Percentiles rank a stretch among this genome's conserved stretches.
phyloP scores from a whole-genome alignment of 2,888 invertebrate genomes.

The Leucophenga maculata region DNA sequence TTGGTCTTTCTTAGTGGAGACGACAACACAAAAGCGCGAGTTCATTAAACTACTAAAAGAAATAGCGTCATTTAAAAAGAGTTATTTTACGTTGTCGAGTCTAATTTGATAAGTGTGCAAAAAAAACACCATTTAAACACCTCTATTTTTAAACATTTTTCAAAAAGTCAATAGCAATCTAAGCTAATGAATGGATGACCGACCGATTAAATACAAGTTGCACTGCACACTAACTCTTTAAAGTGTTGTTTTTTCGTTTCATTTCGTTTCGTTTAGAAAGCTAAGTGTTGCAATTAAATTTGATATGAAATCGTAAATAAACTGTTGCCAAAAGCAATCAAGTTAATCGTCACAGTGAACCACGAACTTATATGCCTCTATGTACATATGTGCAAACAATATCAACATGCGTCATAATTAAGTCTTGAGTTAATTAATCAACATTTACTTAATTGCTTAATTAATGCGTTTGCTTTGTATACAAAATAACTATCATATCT shows the following conservation, averaged over 20 bases:
- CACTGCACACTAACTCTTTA: too few species aligned
- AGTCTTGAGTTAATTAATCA: conserved; percentile 48
- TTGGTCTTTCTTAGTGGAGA: background rate
- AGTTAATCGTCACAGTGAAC: background rate
- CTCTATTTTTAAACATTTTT: too few species aligned
- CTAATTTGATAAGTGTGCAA: too few species aligned
- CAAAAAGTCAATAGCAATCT: too few species aligned
- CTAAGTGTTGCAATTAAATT: conserved; percentile 2
- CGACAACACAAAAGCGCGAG: background rate
- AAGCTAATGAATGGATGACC: too few species aligned
- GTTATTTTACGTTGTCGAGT: too few species aligned
- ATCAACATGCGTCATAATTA: conserved; percentile 27
- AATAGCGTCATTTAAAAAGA: background rate
- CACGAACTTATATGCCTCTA: too few species aligned
- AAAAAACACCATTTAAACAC: background rate
- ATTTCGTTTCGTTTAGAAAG: background rate
- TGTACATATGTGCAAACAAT: background rate
- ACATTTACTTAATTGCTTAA: conserved; percentile 56
- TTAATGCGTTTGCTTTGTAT: conserved; percentile 32
- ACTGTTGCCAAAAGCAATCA: background rate
- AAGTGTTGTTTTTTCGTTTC: background rate
- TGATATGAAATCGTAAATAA: conserved; percentile 17
- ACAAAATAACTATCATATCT: too few species aligned
- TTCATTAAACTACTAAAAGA: background rate
- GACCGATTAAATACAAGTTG: too few species aligned